Percentiles rank a stretch among this genome's conserved stretches.
These are phyloP conservation scores for Aradophagus sp. DNA, from an alignment of 1,140 invertebrate genomes.

Conservation along the genomic window DNA sequence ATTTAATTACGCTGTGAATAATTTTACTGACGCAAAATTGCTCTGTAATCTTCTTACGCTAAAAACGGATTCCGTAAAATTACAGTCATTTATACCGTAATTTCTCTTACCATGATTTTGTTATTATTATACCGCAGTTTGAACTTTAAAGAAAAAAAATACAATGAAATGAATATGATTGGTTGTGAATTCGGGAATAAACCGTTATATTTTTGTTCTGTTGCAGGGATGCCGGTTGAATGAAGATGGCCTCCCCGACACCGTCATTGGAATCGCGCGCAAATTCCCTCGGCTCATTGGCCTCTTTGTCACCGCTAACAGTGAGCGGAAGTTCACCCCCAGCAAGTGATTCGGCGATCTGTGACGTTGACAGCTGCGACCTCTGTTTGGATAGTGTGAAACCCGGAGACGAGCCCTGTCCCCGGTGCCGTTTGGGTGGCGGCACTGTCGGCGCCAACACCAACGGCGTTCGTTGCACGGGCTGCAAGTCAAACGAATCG, in stretches of 20 bases:
- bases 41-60: too few species aligned
- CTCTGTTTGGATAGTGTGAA: constrained; percentile 87
- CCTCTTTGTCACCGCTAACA: constrained; percentile 83
- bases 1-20: too few species aligned
- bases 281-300: constrained; percentile 89
- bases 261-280: constrained; percentile 93
- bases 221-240: constrained; percentile 82
- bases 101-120: too few species aligned
- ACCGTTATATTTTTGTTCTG: too few species aligned
- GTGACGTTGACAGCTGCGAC: constrained; percentile 84
- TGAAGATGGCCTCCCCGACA: constrained; percentile 88
- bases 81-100: too few species aligned
- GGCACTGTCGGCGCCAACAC: constrained; percentile 71
- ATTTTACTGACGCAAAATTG: too few species aligned
- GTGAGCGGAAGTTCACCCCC: constrained; percentile 88
- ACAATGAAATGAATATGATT: too few species aligned
- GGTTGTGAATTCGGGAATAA: too few species aligned
- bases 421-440: constrained; percentile 82
- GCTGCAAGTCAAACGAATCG: constrained; percentile 89
- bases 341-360: constrained; percentile 86
- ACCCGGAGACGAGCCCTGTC: constrained; percentile 87
- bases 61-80: too few species aligned
- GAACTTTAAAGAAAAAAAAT: too few species aligned
- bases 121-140: too few species aligned
- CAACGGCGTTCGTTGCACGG: constrained; percentile 83